These are phyloP conservation scores for Polydrusus pterygomalis DNA, from an alignment of 2,888 invertebrate genomes.

Conservation along the genomic window DNA sequence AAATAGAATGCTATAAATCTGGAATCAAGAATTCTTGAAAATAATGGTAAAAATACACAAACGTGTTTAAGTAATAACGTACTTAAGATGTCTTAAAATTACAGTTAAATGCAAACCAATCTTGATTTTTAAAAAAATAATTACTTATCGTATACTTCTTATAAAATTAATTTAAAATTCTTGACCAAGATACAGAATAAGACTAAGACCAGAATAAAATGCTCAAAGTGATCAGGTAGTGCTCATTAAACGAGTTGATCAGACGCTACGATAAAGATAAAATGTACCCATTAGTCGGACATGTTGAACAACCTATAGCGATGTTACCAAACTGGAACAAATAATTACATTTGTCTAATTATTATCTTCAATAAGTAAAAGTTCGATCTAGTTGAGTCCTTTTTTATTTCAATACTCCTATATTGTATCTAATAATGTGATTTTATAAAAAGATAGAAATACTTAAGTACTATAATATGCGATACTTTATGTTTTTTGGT, in stretches of 20 bases:
- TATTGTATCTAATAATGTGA: not conserved
- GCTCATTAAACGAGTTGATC: conserved; percentile 27
- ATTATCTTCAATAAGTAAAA: not conserved
- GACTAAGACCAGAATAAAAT: not conserved
- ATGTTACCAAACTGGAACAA: conserved; percentile 24
- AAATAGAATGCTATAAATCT: too few species aligned
- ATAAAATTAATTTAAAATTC: conserved; percentile 12
- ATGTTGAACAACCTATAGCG: conserved; percentile 26
- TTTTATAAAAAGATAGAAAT: not conserved
- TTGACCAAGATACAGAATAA: not conserved
- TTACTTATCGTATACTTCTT: not conserved
- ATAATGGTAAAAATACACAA: not conserved
- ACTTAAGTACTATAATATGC: too few species aligned
- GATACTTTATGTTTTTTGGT: too few species aligned
- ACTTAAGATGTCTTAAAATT: not conserved
- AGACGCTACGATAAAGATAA: conserved; percentile 11
- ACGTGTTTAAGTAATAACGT: not conserved
- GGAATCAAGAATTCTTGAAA: too few species aligned
- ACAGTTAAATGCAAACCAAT: not conserved
- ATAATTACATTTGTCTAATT: conserved; percentile 6
- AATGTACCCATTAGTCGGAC: conserved; percentile 15
- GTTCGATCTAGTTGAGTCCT: conserved; percentile 4
- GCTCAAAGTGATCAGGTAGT: conserved; percentile 1
- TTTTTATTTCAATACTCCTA: not conserved
- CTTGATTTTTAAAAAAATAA: not conserved